These are phyloP conservation scores for Gadus chalcogrammus DNA, from an alignment of 2,113 vertebrate species.

Conservation along the genomic window DNA sequence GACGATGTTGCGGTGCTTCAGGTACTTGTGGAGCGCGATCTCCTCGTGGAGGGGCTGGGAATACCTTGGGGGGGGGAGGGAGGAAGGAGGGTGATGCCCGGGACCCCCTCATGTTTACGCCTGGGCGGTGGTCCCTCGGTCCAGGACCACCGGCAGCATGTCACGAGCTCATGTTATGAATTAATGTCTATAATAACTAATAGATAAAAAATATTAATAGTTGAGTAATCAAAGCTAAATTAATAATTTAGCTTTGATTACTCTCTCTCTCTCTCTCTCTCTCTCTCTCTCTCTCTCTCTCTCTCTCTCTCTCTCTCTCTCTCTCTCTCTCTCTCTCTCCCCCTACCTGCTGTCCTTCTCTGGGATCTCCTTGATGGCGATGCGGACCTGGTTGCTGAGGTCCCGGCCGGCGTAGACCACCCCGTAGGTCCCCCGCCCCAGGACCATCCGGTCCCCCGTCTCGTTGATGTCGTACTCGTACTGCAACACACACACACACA, in stretches of 20 bases:
- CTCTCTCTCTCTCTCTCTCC: not conserved
- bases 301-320: not conserved
- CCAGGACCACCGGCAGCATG: too few relatives aligned
- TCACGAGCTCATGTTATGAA: too few relatives aligned
- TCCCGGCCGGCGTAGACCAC: constrained; percentile 88
- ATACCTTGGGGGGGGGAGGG: constrained; percentile 73
- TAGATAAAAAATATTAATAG: too few relatives aligned
- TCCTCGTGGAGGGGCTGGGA: constrained; percentile 98
- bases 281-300: not conserved
- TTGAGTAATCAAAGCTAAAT: too few relatives aligned
- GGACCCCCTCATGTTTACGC: too few relatives aligned
- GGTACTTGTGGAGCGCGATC: constrained; percentile 96
- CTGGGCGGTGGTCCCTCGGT: too few relatives aligned
- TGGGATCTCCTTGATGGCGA: constrained; percentile 93
- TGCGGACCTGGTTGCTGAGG: constrained; percentile 84
- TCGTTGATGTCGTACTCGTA: constrained; percentile 86
- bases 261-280: too few relatives aligned
- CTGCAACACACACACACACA: constrained; percentile 52
- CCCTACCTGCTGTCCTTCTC: constrained; percentile 86
- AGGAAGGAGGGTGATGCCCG: not conserved
- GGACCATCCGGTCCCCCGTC: constrained; percentile 78
- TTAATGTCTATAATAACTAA: too few relatives aligned
- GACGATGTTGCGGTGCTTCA: constrained; percentile 98
- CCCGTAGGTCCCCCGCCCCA: constrained; percentile 87
- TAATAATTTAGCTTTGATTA: too few relatives aligned